Base-by-base conservation (phyloP, 37 sponge, comb jelly and placozoan genomes). In the Theonella swinhoei region DNA sequence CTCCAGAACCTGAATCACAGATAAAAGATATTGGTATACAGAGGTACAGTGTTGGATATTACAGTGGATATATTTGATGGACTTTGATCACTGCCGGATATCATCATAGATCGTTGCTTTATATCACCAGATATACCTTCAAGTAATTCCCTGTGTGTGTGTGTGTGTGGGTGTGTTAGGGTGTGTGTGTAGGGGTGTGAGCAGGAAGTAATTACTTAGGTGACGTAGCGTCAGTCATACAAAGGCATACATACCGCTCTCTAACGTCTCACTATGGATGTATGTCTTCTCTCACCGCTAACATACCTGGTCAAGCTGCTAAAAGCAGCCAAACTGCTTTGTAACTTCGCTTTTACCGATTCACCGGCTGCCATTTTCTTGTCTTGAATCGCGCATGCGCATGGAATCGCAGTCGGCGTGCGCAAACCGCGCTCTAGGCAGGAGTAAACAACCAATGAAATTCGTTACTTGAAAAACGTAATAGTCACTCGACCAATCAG, bases 221-320 rank as follows among this genome's bases (percentile, higher is more conserved):
- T n/a, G n/a, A n/a, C n/a, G n/a, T n/a, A n/a, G n/a, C n/a, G n/a
- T n/a, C n/a, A n/a, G n/a, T n/a, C n/a, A n/a, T n/a, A n/a, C n/a
- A n/a, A n/a, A n/a, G n/a, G n/a, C n/a, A n/a, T n/a, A n/a, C n/a
- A n/a, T n/a, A n/a, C n/a, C n/a, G n/a, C n/a, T n/a, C n/a, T 47
- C 54, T 47, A 47, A 47, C 54, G 54, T 47, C 14, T 47, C 7
- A 47, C 54, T 47, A 17, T 47, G n/a, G n/a, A n/a, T n/a, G n/a
- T n/a, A n/a, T n/a, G n/a, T n/a, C n/a, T n/a, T n/a, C n/a, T n/a
- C n/a, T n/a, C n/a, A n/a, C n/a, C n/a, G n/a, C n/a, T 24, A 42
- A 61, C 43, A 42, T 62, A 89, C 89, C 79, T 89, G 3, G 83
- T 84, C 1, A 89, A 73, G 22, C 80, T 32, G 39, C 80, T 81